A percentile compares a stretch with the other conserved stretches of the same genome.
These are phyloP conservation scores for Pachyseris speciosa DNA, from an alignment of 64 coral and sea anemone species.

Conservation along the genomic window DNA sequence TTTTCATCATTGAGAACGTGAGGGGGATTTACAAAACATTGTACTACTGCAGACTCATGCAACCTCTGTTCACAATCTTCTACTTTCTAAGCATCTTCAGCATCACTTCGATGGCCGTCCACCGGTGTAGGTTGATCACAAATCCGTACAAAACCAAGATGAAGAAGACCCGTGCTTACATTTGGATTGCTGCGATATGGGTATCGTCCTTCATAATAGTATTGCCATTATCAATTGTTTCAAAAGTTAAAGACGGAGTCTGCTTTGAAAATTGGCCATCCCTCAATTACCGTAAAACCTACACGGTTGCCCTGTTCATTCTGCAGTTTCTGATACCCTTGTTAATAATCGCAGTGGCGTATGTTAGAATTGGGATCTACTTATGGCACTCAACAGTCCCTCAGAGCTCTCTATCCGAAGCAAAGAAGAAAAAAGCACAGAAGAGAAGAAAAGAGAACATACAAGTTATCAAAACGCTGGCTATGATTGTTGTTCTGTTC, in stretches of 20 bases:
- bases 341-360: conserved; percentile 44
- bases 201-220: conserved; percentile 39
- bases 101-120: conserved; percentile 74
- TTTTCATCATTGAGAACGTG: neutral
- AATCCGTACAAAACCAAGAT: conserved; percentile 73
- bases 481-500: conserved; percentile 61
- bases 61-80: conserved; percentile 30
- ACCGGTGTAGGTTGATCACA: conserved; percentile 66
- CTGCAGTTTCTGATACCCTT: conserved; percentile 65
- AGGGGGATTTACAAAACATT: neutral
- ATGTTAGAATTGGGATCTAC: conserved; percentile 48
- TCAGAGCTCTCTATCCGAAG: neutral
- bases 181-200: conserved; percentile 50
- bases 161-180: neutral
- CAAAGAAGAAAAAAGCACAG: neutral
- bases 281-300: conserved; percentile 19
- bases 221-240: conserved; percentile 28
- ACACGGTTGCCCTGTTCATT: conserved; percentile 50
- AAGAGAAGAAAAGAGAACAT: conserved; percentile 54
- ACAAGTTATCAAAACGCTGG: conserved; percentile 52
- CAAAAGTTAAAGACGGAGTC: neutral
- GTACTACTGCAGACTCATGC: conserved; percentile 31
- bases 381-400: conserved; percentile 15
- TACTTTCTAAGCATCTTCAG: conserved; percentile 65
- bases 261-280: conserved; percentile 58